Percentiles rank a stretch among this genome's conserved stretches.
These are phyloP conservation scores for Conops quadrifasciatus DNA, from an alignment of 2,888 invertebrate genomes.

Conservation along the genomic window DNA sequence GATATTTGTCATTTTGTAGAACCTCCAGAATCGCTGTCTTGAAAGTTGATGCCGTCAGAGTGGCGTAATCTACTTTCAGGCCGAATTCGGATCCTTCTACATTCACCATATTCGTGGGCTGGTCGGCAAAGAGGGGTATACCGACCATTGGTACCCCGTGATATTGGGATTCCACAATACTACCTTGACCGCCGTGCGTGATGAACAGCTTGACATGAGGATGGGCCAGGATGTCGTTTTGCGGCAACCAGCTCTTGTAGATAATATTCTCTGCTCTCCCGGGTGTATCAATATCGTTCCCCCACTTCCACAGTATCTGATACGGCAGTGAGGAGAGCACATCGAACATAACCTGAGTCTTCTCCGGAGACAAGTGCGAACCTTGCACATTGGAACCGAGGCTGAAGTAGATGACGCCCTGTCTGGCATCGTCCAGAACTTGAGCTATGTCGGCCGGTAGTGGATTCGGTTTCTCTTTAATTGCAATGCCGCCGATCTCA, in stretches of 20 bases:
- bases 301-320: conserved; percentile 73
- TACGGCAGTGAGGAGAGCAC: conserved; percentile 69
- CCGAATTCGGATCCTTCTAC: conserved; percentile 71
- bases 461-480: conserved; percentile 52
- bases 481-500: conserved; percentile 57
- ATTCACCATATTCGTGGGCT: conserved; percentile 79
- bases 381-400: conserved; percentile 60
- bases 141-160: conserved; percentile 80
- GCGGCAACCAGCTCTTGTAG: conserved; percentile 66
- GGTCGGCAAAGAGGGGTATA: conserved; percentile 81
- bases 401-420: conserved; percentile 56
- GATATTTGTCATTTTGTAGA: conserved; percentile 50
- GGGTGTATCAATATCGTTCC: conserved; percentile 66
- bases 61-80: conserved; percentile 43
- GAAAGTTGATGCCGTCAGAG: conserved; percentile 45
- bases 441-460: conserved; percentile 49
- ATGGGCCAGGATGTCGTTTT: conserved; percentile 79
- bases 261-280: conserved; percentile 61
- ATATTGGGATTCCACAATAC: conserved; percentile 80
- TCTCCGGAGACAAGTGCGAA: conserved; percentile 39
- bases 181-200: conserved; percentile 70
- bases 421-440: conserved; percentile 49
- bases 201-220: conserved; percentile 70
- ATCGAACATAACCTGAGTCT: conserved; percentile 67
- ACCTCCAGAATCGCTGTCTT: conserved; percentile 48